These are phyloP conservation scores for Morus bassanus DNA, from an alignment of 2,797 vertebrate species.

Conservation along the genomic window DNA sequence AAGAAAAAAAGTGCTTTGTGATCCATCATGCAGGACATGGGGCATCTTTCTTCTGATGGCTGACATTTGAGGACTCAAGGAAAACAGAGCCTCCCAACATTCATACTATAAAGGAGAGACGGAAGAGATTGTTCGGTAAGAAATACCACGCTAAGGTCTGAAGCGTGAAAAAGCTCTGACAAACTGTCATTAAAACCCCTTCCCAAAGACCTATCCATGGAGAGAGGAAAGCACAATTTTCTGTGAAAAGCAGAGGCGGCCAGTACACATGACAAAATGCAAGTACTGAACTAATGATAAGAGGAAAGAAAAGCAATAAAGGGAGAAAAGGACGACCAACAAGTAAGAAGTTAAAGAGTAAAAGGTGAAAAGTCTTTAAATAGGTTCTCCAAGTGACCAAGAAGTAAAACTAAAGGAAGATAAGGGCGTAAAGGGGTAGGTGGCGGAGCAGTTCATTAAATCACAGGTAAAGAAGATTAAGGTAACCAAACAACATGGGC, in stretches of 20 bases:
- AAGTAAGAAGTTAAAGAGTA: background rate
- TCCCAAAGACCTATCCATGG: background rate
- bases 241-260: background rate
- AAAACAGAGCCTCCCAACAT: background rate
- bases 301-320: background rate
- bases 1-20: background rate
- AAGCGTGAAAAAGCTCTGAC: background rate
- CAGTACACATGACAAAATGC: background rate
- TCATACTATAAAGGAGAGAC: background rate
- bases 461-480: background rate
- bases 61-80: background rate
- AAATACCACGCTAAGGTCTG: background rate
- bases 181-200: background rate
- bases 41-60: background rate
- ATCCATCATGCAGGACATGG: background rate
- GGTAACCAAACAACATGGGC: background rate
- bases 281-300: background rate
- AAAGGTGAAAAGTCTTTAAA: background rate
- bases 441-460: background rate
- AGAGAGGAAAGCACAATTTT: background rate
- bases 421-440: background rate
- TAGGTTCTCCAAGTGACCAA: background rate
- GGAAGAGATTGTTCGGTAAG: background rate
- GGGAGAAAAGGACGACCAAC: background rate
- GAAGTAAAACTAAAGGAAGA: background rate